phyloP scores from a whole-genome alignment of 1,140 invertebrate genomes.

The Sycophaga agraensis region DNA sequence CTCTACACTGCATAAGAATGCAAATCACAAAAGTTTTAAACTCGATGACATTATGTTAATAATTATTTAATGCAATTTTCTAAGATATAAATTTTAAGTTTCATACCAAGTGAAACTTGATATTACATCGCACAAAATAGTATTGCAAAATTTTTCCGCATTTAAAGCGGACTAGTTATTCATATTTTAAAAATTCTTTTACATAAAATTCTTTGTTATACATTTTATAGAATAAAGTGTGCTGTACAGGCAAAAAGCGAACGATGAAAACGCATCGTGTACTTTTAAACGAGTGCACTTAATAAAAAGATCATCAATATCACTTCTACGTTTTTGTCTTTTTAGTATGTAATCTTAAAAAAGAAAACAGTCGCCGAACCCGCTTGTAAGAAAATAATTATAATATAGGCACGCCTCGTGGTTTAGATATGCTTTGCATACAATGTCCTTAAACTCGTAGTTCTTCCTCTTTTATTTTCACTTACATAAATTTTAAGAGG shows the following conservation, averaged over 20 bases:
- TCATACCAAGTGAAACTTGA: conserved; percentile 11
- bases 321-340: neutral
- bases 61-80: conserved; percentile 5
- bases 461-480: conserved; percentile 16
- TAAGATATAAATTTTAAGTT: conserved; percentile 14
- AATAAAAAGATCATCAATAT: conserved; percentile 3
- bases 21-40: conserved; percentile 5
- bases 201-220: neutral
- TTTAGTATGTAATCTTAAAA: neutral
- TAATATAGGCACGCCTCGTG: conserved; percentile 1
- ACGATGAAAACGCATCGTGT: neutral
- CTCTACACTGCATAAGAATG: conserved; percentile 8
- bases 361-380: conserved; percentile 2
- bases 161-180: neutral
- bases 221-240: neutral
- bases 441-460: conserved; percentile 10
- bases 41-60: conserved; percentile 9
- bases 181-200: conserved; percentile 8
- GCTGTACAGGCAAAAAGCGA: conserved; percentile 23
- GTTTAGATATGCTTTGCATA: neutral
- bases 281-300: conserved; percentile 8
- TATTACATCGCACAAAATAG: conserved; percentile 3
- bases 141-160: conserved; percentile 12
- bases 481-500: conserved; percentile 12
- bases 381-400: conserved; percentile 1